Conservation (phyloP, 2,888 invertebrate species). For the Leucophenga montana region DNA sequence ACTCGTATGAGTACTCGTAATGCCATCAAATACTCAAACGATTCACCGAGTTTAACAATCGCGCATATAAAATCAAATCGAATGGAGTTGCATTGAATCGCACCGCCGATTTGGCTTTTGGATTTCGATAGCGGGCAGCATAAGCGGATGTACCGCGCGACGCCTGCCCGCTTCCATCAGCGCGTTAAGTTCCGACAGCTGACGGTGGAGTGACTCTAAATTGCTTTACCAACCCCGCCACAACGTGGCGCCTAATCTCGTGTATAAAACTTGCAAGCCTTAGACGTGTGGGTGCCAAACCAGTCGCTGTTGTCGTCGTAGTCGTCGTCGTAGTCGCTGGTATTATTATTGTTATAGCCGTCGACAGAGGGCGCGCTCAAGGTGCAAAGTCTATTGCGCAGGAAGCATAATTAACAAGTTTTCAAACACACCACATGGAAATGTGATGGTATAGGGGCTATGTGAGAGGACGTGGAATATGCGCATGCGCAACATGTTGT, state of each 20-base stretch:
- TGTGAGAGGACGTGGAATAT: neutral
- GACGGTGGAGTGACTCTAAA: neutral
- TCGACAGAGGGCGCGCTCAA: slow-evolving; percentile 20
- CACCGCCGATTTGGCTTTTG: no score
- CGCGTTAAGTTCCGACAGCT: slow-evolving; percentile 16
- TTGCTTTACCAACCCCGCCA: no score
- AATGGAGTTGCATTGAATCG: slow-evolving; percentile 28
- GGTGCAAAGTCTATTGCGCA: slow-evolving; percentile 25
- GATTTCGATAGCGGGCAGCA: neutral
- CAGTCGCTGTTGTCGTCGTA: neutral
- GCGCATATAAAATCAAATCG: slow-evolving; percentile 51
- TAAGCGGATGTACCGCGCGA: slow-evolving; percentile 51
- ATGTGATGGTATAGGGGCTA: neutral
- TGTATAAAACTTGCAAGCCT: neutral
- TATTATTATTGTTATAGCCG: slow-evolving; percentile 5
- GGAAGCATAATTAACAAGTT: slow-evolving; percentile 29
- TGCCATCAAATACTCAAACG: slow-evolving; percentile 40
- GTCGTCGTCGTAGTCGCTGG: neutral
- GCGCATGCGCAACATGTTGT: slow-evolving; percentile 18
- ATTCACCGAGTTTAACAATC: slow-evolving; percentile 30
- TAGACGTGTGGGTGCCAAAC: slow-evolving; percentile 54
- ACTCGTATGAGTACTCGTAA: neutral
- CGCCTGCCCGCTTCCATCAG: slow-evolving; percentile 3
- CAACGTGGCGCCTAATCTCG: neutral
- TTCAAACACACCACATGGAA: neutral